These are phyloP conservation scores for Troides helena DNA, from an alignment of 2,888 invertebrate species.

Conservation along the genomic window DNA sequence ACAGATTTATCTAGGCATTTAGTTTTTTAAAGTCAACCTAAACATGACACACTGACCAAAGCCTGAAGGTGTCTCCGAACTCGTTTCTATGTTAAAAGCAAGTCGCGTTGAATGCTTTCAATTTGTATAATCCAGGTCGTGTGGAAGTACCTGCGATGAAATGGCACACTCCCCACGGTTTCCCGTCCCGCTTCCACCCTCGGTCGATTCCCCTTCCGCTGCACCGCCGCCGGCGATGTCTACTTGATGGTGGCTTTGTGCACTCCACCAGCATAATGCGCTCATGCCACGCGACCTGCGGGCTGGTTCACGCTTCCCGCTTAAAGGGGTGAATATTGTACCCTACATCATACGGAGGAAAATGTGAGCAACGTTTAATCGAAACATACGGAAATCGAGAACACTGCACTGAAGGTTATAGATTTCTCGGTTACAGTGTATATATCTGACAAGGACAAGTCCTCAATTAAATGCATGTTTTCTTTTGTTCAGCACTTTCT, in stretches of 20 bases:
- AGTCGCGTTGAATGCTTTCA: conserved; percentile 19
- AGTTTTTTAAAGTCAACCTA: background rate
- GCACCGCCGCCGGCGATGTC: conserved; percentile 41
- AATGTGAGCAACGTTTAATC: background rate
- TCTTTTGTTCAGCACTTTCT: too few species aligned
- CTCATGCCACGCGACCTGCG: background rate
- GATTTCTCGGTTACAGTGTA: too few species aligned
- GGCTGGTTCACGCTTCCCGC: conserved; percentile 38
- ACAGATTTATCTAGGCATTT: background rate
- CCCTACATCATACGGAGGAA: background rate
- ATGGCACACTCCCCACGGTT: conserved; percentile 45
- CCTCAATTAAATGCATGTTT: too few species aligned
- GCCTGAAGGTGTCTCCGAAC: conserved; percentile 5
- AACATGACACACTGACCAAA: conserved; percentile 15
- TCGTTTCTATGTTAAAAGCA: conserved; percentile 7
- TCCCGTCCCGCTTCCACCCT: conserved; percentile 45
- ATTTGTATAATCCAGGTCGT: conserved; percentile 25
- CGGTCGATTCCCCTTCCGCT: conserved; percentile 50
- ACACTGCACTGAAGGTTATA: background rate
- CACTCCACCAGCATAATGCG: conserved; percentile 20
- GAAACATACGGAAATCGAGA: background rate
- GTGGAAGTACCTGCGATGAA: conserved; percentile 15
- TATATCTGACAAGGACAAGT: too few species aligned
- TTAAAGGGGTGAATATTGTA: conserved; percentile 28
- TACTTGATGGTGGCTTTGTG: conserved; percentile 31